phyloP scores from a whole-genome alignment of 2,113 vertebrate species.

The Mesoclemmys tuberculata region DNA sequence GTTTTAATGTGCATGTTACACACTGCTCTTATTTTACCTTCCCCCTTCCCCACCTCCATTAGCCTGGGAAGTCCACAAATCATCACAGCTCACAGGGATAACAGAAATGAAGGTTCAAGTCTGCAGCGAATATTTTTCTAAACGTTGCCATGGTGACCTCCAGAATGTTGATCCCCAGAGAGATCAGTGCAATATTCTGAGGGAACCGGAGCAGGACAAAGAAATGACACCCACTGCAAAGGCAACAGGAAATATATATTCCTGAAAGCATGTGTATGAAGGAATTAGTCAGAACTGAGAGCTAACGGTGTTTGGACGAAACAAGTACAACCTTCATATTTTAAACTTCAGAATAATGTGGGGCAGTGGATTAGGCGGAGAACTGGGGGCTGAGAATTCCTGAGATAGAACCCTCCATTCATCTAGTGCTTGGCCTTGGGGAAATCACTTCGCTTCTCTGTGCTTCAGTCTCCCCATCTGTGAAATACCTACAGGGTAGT shows the following conservation, averaged over 20 bases:
- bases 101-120: conserved; percentile 28
- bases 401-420: neutral
- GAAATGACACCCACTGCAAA: conserved; percentile 65
- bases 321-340: neutral
- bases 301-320: neutral
- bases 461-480: neutral
- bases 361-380: neutral
- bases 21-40: neutral
- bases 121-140: conserved; percentile 47
- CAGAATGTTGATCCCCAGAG: conserved; percentile 64
- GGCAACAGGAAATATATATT: neutral
- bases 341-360: neutral
- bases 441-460: neutral
- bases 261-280: neutral
- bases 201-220: conserved; percentile 68
- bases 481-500: neutral
- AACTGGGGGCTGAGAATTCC: neutral
- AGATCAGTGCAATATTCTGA: conserved; percentile 72
- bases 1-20: neutral
- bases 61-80: conserved; percentile 48
- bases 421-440: fast-evolving
- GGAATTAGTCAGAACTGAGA: conserved; percentile 1
- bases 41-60: neutral
- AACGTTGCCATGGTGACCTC: conserved; percentile 75
- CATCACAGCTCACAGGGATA: conserved; percentile 56